Evolutionary conservation across 2,797 vertebrate species (phyloP), one percentile per base, ranked within the genome.

Genomic region (Rhinichthys osculus): DNA sequence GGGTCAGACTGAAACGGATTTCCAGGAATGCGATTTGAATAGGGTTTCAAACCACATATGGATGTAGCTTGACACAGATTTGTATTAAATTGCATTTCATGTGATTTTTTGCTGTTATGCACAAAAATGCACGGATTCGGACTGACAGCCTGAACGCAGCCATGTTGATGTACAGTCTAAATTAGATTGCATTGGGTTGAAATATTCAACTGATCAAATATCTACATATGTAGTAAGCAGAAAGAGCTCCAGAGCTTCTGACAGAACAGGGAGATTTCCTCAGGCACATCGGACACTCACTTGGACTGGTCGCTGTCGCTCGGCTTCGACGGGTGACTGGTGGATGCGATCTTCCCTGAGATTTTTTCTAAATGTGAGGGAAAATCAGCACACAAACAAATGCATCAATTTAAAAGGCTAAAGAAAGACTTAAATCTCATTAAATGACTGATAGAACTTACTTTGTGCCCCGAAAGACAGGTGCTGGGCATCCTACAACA

Each of bases 251-350:
- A 5, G 54, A 35, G 33, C 35, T 35, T 5, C 3, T 35, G 35
- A 13, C 4, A 13, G n/a, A 62, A 14, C 4, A 23, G 42, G 21
- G 0, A 7, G 7, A 59, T n/a, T 3, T 2, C 11, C 59, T 62
- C 27, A n/a, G n/a, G 62, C 11, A 1, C 1, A 10, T 21, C 7
- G 21, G 47, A 33, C 1, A 90, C 95, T 94, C 89, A 96, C 96
- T 94, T 94, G 62, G 94, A 91, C 78, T 93, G 95, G 87, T 96
- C 95, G 16, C 86, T 87, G 72, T 95, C 95, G 0, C 91, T 93
- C 90, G 96, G 93, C 96, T 99, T 99, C 82, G 97, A 92, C 59
- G 96, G 97, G 91, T 98, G 98, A 73, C 96, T 96, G 91, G 96
- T 96, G 69, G 95, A 95, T 44, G 96, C 76, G 27, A 72, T 92